Conservation (phyloP, 2,113 vertebrate genomes). For the Phalacrocorax pelagicus region DNA sequence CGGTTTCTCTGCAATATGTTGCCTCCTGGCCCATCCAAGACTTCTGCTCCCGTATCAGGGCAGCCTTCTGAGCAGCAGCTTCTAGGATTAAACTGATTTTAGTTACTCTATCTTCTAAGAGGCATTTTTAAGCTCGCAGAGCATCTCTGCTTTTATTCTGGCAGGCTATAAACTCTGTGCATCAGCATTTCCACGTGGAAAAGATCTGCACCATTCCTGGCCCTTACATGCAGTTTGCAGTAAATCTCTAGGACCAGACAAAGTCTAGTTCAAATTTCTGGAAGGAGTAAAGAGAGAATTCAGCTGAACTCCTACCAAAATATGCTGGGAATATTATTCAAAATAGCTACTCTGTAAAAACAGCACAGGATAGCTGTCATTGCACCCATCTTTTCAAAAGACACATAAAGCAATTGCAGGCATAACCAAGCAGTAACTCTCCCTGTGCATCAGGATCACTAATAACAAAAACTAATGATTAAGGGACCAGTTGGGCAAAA, state of each 20-base stretch:
- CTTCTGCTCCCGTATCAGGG: not conserved
- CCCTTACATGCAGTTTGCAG: not conserved
- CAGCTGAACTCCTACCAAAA: constrained; percentile 12
- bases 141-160: not conserved
- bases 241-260: not conserved
- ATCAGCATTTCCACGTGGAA: constrained; percentile 2
- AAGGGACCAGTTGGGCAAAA: not conserved
- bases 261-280: not conserved
- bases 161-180: not conserved
- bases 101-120: not conserved
- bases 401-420: not conserved
- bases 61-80: not conserved
- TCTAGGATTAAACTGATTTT: not conserved
- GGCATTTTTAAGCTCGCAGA: not conserved
- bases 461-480: not conserved
- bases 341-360: not conserved
- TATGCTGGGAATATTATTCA: not conserved
- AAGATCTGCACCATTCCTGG: not conserved
- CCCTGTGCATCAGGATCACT: not conserved
- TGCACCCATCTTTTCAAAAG: not conserved
- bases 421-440: not conserved
- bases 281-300: not conserved
- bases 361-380: not conserved
- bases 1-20: not conserved
- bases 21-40: not conserved